Evolutionary conservation across 2,797 vertebrate species (phyloP).

Genomic region (Helarctos malayanus): DNA sequence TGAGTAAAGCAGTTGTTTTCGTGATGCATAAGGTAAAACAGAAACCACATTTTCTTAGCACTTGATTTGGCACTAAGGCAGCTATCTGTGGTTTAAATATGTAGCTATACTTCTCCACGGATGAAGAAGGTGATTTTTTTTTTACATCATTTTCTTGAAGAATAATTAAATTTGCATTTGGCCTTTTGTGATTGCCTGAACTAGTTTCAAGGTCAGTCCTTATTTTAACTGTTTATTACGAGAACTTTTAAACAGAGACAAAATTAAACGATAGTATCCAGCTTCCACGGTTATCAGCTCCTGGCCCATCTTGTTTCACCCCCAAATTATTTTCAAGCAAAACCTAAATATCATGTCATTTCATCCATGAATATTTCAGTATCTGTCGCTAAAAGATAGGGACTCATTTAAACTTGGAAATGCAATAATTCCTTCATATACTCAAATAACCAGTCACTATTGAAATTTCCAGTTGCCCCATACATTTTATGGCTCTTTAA

Average conservation of each 20-base stretch:
- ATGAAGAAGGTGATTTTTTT: background rate
- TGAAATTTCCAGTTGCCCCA: background rate
- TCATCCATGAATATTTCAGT: constrained; percentile 6
- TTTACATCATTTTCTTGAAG: constrained; percentile 49
- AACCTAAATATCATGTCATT: background rate
- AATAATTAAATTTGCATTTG: constrained; percentile 46
- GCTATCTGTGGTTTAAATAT: constrained; percentile 44
- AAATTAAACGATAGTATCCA: background rate
- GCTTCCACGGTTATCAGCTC: background rate
- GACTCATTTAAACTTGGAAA: constrained; percentile 47
- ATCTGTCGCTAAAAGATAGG: background rate
- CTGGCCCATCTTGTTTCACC: background rate
- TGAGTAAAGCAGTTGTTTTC: constrained; percentile 27
- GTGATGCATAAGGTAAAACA: constrained; percentile 32
- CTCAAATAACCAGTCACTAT: background rate
- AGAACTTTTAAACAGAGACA: background rate
- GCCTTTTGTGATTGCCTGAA: background rate
- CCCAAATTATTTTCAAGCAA: background rate
- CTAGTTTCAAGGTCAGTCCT: constrained; percentile 24
- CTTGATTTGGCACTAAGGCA: background rate
- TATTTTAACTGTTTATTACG: constrained; percentile 28
- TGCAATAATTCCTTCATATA: background rate
- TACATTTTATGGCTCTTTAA: constrained; percentile 22
- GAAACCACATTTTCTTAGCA: constrained; percentile 19
- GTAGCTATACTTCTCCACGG: constrained; percentile 25